Evolutionary conservation across 2,888 invertebrate genomes (phyloP), one percentile per base, ranked within the genome.

Genomic region (Leptogaster cylindrica): DNA sequence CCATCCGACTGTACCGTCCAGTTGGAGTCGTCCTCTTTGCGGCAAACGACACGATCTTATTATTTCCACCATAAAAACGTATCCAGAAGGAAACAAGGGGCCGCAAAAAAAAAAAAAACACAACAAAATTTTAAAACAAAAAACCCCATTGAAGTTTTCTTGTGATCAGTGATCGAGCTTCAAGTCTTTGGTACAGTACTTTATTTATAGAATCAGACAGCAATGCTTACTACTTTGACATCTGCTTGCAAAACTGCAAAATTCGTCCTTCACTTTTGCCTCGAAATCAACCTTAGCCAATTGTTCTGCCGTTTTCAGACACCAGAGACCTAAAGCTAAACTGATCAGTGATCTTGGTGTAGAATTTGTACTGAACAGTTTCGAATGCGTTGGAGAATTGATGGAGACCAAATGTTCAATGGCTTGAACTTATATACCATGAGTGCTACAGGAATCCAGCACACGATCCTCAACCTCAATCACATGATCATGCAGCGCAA

Each of bases 221-320:
- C 41, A 41, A 12, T 44, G 28, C 18, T 8, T 31, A 31, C n/a
- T 10, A 16, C 44, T 61, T 61, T 61, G 44, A 44, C 61, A 61
- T 61, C 61, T 61, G 44, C 44, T 48, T 61, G 61, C 28, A 44
- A 27, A 61, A 61, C 44, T 61, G 58, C n/a, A 48, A 48, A 36
- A 64, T 64, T 64, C 36, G 64, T 50, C 64, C 64, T 64, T 64
- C 64, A 64, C 36, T 64, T 64, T 64, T 50, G 64, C 48, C 64
- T 48, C 48, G n/a, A 48, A 64, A 64, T 48, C 64, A 48, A 48
- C n/a, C 25, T 33, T 12, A 36, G 14, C 31, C 48, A 33, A 48
- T 50, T 48, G 50, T 64, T 33, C 33, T 33, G 48, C 44, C 41
- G 44, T 28, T 31, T 7, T 8, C 8, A 20, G 3, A n/a, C 27